Evolutionary conservation across 2,113 vertebrate genomes (phyloP).

Genomic region (Pteruthius melanotis): DNA sequence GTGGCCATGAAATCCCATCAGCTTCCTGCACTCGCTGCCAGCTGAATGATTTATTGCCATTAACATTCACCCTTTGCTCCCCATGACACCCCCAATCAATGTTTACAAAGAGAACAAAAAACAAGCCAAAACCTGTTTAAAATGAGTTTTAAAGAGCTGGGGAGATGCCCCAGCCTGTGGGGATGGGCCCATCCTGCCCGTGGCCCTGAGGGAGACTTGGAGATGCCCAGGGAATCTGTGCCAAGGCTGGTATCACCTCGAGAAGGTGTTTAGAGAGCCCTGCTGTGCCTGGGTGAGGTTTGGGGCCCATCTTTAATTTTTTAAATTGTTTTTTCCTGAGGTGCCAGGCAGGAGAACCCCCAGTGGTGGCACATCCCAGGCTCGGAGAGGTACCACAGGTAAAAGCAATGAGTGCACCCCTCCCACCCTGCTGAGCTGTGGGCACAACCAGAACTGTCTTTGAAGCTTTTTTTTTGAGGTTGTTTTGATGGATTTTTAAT

Average conservation of each 20-base stretch:
- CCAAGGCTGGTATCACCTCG: fast-evolving
- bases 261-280: background rate
- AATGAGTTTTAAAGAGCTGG: background rate
- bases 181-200: background rate
- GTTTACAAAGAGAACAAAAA: slow-evolving; percentile 12
- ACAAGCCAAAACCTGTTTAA: background rate
- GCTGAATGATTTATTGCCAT: background rate
- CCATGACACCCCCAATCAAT: background rate
- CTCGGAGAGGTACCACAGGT: fast-evolving
- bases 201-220: background rate
- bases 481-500: background rate
- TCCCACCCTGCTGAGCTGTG: fast-evolving
- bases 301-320: background rate
- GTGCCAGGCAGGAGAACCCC: background rate
- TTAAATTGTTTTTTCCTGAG: background rate
- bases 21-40: background rate
- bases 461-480: background rate
- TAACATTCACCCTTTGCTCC: fast-evolving
- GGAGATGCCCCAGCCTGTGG: fast-evolving
- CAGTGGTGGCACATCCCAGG: background rate
- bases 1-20: background rate
- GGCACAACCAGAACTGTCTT: background rate
- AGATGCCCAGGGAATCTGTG: background rate
- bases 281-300: background rate
- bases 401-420: background rate